A percentile compares a stretch with the other conserved stretches of the same genome.
Conservation (phyloP, 2,888 invertebrate genomes). For the Calliphora vomitoria region DNA sequence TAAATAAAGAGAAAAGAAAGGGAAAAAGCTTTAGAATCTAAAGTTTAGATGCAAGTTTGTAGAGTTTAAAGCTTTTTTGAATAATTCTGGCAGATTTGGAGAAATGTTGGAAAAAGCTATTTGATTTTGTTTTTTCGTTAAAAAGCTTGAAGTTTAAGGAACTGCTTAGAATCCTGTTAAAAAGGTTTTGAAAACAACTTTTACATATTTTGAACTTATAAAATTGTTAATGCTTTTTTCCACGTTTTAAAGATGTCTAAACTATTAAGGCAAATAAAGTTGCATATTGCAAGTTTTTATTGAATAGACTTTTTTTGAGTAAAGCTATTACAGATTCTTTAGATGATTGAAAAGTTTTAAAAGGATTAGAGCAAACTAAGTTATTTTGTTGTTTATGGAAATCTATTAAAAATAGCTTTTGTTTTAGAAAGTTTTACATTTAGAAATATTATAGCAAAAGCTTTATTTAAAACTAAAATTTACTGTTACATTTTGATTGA, state of each 20-base stretch:
- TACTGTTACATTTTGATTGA: too few species aligned
- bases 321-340: too few species aligned
- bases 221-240: not conserved
- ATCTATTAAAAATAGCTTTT: too few species aligned
- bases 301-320: too few species aligned
- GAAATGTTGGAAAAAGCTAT: not conserved
- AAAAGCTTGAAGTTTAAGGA: not conserved
- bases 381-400: too few species aligned
- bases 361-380: too few species aligned
- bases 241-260: not conserved
- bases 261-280: not conserved
- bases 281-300: too few species aligned
- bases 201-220: not conserved
- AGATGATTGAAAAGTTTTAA: too few species aligned
- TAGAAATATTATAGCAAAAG: too few species aligned
- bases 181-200: not conserved
- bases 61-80: conserved; percentile 1
- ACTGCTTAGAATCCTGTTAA: not conserved
- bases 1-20: not conserved
- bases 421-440: not conserved
- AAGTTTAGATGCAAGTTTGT: not conserved
- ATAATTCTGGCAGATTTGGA: not conserved
- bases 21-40: conserved; percentile 22
- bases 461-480: too few species aligned
- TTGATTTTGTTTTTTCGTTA: not conserved